Evolutionary conservation across 2,888 invertebrate genomes (phyloP).

Genomic region (Eledona agricola): DNA sequence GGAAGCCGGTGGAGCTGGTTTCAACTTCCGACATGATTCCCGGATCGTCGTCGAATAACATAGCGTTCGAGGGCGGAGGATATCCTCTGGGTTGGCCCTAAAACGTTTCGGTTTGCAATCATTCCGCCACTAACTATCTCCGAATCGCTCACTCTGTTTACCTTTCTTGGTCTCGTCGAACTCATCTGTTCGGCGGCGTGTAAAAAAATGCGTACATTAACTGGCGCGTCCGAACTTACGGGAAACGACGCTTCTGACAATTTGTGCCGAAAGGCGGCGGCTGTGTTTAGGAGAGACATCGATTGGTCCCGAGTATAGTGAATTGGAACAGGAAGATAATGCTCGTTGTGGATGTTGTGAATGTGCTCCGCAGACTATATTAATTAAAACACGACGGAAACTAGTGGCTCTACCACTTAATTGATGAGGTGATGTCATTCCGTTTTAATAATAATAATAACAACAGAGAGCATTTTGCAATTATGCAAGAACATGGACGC

Average conservation of each 20-base stretch:
- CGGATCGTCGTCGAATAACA: slow-evolving; percentile 92
- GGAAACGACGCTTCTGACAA: slow-evolving; percentile 56
- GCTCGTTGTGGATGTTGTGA: slow-evolving; percentile 7
- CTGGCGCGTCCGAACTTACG: slow-evolving; percentile 50
- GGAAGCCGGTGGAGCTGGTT: slow-evolving; percentile 91
- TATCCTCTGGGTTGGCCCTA: slow-evolving; percentile 72
- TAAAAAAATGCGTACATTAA: slow-evolving; percentile 59
- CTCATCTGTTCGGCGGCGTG: slow-evolving; percentile 54
- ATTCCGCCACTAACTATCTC: no score
- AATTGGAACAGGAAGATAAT: no score
- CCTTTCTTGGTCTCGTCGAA: slow-evolving; percentile 50
- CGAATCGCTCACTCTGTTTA: slow-evolving; percentile 36
- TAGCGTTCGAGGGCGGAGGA: slow-evolving; percentile 73
- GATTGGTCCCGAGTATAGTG: no score
- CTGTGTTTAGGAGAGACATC: slow-evolving; percentile 42
- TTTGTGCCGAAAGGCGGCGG: slow-evolving; percentile 41
- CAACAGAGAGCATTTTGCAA: slow-evolving; percentile 21
- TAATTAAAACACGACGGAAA: slow-evolving; percentile 48
- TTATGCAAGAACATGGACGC: slow-evolving; percentile 27
- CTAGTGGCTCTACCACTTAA: slow-evolving; percentile 49
- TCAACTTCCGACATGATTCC: slow-evolving; percentile 98
- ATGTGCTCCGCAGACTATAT: slow-evolving; percentile 47
- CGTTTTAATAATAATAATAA: slow-evolving; percentile 29
- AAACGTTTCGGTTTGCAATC: slow-evolving; percentile 3
- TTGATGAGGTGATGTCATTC: slow-evolving; percentile 55